Conservation (phyloP, 2,113 vertebrate species). For the sheep (Ovis aries) region DNA sequence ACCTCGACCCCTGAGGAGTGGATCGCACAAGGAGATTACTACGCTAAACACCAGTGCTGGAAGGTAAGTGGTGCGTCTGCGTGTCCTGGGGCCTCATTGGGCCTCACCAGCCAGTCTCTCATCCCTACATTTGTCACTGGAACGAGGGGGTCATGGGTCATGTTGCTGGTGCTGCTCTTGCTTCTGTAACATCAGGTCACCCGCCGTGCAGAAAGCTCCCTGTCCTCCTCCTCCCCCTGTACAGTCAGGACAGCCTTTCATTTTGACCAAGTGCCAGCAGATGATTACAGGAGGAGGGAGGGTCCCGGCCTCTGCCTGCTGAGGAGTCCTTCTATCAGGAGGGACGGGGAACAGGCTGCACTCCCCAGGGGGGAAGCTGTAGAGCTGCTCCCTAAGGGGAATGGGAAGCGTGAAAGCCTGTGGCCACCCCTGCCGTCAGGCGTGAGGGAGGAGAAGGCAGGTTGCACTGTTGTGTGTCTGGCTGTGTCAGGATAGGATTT, state of each 20-base stretch:
- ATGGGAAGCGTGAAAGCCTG: neutral
- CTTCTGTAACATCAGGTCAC: neutral
- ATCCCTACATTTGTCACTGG: neutral
- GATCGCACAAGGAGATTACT: constrained; percentile 86
- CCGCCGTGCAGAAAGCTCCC: neutral
- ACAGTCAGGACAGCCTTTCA: neutral
- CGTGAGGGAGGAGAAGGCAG: neutral
- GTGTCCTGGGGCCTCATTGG: neutral
- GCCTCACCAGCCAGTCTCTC: neutral
- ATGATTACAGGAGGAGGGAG: neutral
- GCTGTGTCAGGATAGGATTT: neutral
- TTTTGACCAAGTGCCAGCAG: neutral
- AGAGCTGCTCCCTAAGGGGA: neutral
- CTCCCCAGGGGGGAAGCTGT: neutral
- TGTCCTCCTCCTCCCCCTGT: neutral
- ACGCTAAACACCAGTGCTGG: constrained; percentile 87
- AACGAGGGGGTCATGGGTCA: neutral
- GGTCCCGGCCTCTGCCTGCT: neutral
- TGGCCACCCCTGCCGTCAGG: neutral
- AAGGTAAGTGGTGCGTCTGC: constrained; percentile 76
- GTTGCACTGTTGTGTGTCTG: neutral
- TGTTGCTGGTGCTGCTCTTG: neutral
- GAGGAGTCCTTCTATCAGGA: neutral
- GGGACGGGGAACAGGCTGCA: neutral
- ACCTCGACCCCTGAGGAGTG: constrained; percentile 84